Percentiles rank a stretch among this genome's conserved stretches.
Conservation (phyloP, 2,888 invertebrate species). For the Synanthedon vespiformis region DNA sequence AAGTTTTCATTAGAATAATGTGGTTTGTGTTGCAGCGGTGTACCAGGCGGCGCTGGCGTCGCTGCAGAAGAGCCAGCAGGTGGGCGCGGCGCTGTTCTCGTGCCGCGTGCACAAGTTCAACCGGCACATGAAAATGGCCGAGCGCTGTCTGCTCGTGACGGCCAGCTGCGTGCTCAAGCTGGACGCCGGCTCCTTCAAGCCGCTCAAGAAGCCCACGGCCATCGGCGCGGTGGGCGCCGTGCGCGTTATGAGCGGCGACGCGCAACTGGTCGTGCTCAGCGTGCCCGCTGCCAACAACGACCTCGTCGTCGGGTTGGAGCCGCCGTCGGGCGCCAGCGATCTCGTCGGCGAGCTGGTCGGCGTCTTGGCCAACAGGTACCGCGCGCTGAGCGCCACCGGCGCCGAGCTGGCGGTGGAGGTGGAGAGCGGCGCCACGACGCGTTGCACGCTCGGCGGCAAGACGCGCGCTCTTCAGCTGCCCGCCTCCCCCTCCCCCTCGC, state of each 20-base stretch:
- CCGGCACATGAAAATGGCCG: slow-evolving; percentile 81
- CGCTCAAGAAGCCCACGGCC: slow-evolving; percentile 86
- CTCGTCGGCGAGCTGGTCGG: slow-evolving; percentile 90
- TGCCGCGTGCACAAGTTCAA: slow-evolving; percentile 77
- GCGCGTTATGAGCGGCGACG: slow-evolving; percentile 86
- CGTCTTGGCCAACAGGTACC: slow-evolving; percentile 72
- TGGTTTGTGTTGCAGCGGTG: slow-evolving; percentile 17
- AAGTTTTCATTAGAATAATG: no score
- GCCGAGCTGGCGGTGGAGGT: slow-evolving; percentile 81
- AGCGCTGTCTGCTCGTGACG: slow-evolving; percentile 89
- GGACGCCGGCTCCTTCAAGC: slow-evolving; percentile 87
- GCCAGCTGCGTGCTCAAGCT: slow-evolving; percentile 88
- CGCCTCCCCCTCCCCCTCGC: slow-evolving; percentile 8
- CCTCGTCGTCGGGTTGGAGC: slow-evolving; percentile 82
- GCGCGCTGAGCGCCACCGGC: slow-evolving; percentile 71
- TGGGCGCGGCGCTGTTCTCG: slow-evolving; percentile 72
- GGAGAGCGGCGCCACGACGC: slow-evolving; percentile 78
- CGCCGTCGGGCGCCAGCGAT: slow-evolving; percentile 60
- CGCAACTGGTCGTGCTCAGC: slow-evolving; percentile 90
- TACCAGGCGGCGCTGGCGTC: slow-evolving; percentile 36
- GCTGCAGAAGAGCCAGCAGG: slow-evolving; percentile 37
- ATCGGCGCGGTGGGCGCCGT: slow-evolving; percentile 86
- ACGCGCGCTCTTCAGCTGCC: slow-evolving; percentile 62
- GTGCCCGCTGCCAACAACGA: slow-evolving; percentile 87
- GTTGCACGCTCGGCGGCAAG: slow-evolving; percentile 89